phyloP scores from a whole-genome alignment of 2,113 vertebrate genomes.

The Cnemophilus loriae region DNA sequence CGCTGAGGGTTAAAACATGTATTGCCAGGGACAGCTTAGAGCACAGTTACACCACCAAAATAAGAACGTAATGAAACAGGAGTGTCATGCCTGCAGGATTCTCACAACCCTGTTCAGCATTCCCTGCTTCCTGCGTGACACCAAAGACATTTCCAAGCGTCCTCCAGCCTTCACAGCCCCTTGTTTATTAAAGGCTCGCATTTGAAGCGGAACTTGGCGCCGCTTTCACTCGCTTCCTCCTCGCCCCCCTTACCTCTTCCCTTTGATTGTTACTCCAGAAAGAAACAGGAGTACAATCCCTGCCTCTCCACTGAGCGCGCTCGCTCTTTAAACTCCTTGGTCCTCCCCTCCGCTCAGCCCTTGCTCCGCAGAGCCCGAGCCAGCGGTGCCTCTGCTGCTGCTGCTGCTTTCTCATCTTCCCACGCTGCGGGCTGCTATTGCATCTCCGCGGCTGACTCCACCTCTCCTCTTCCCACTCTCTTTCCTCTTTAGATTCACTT shows the following conservation, averaged over 20 bases:
- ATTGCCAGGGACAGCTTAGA: background rate
- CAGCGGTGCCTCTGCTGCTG: constrained; percentile 31
- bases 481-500: constrained; percentile 57
- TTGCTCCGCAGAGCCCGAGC: background rate
- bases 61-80: background rate
- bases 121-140: background rate
- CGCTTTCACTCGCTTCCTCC: background rate
- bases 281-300: background rate
- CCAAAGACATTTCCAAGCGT: background rate
- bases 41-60: background rate
- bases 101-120: background rate
- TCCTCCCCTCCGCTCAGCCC: constrained; percentile 42
- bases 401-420: constrained; percentile 57
- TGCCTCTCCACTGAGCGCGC: background rate
- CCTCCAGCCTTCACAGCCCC: background rate
- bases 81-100: background rate
- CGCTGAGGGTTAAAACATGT: background rate
- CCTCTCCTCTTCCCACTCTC: constrained; percentile 45
- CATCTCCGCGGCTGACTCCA: background rate
- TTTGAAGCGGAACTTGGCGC: background rate
- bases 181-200: background rate
- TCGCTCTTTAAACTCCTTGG: constrained; percentile 28
- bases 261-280: background rate
- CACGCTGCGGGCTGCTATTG: constrained; percentile 24
- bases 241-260: background rate